Percentiles rank a stretch among this genome's conserved stretches.
phyloP scores from a whole-genome alignment of 2,888 invertebrate genomes.

The Cryptops parisi region DNA sequence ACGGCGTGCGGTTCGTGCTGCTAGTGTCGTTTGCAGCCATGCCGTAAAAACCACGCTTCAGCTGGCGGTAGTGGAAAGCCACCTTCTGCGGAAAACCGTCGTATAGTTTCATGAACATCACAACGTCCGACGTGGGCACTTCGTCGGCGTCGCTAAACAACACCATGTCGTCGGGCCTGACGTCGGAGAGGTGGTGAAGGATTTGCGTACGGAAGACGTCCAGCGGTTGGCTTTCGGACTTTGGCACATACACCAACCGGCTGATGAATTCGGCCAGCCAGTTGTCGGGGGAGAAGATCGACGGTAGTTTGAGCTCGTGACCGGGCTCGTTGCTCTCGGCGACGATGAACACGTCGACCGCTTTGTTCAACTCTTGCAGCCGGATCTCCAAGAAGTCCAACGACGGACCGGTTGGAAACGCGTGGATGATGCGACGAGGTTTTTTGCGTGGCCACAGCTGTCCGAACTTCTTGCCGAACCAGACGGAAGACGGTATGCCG shows the following conservation, averaged over 20 bases:
- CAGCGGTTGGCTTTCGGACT: not conserved
- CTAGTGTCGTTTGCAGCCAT: not conserved
- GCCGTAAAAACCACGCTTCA: not conserved
- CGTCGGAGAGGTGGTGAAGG: conserved; percentile 5
- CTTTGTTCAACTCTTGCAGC: conserved; percentile 1
- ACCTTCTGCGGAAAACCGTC: conserved; percentile 8
- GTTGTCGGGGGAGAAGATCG: not conserved
- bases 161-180: conserved; percentile 7
- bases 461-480: not conserved
- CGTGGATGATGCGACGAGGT: conserved; percentile 2
- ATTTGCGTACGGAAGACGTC: not conserved
- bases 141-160: conserved; percentile 1
- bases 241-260: not conserved
- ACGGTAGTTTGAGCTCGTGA: not conserved
- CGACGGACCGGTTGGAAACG: not conserved
- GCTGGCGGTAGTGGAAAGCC: not conserved
- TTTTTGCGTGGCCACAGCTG: not conserved
- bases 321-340: not conserved
- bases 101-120: not conserved
- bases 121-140: not conserved
- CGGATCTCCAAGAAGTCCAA: conserved; percentile 3
- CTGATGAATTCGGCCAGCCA: conserved; percentile 6
- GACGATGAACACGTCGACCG: conserved; percentile 6
- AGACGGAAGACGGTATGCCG: not conserved
- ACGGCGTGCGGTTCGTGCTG: not conserved